These are phyloP conservation scores for Mormyrus hasselquistii DNA, from an alignment of 2,797 vertebrate genomes.

Conservation along the genomic window DNA sequence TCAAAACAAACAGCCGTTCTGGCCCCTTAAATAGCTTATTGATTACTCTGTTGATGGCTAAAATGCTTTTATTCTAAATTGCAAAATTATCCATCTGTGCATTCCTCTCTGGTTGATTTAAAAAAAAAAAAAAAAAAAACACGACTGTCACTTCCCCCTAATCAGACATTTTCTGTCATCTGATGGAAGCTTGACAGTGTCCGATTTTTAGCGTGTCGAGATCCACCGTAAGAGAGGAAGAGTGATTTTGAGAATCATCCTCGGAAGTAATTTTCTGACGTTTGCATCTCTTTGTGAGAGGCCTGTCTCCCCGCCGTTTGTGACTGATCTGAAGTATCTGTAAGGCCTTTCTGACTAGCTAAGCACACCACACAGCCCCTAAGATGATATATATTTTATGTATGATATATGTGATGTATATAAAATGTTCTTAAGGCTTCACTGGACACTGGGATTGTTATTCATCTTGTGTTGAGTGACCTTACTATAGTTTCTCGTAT, in stretches of 20 bases:
- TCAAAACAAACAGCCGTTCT: slow-evolving; percentile 51
- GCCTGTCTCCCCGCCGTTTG: background rate
- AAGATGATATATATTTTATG: background rate
- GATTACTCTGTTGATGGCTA: slow-evolving; percentile 31
- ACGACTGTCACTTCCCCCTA: background rate
- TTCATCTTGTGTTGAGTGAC: background rate
- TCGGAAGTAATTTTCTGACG: background rate
- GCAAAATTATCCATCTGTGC: slow-evolving; percentile 9
- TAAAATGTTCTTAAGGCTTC: background rate
- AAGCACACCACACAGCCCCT: background rate
- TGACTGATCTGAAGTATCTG: background rate
- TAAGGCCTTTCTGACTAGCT: too few species aligned
- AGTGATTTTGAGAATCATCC: background rate
- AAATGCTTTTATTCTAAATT: slow-evolving; percentile 14
- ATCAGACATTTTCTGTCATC: background rate
- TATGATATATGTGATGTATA: background rate
- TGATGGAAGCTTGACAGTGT: background rate
- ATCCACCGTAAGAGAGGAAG: background rate
- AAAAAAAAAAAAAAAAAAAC: background rate
- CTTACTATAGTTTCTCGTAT: background rate
- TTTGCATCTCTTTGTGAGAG: background rate
- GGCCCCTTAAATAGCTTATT: slow-evolving; percentile 42
- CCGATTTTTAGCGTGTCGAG: background rate
- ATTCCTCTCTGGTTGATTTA: background rate
- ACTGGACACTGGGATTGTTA: background rate